Conservation (phyloP, 1,140 invertebrate species). For the Leptinotarsa texana region DNA sequence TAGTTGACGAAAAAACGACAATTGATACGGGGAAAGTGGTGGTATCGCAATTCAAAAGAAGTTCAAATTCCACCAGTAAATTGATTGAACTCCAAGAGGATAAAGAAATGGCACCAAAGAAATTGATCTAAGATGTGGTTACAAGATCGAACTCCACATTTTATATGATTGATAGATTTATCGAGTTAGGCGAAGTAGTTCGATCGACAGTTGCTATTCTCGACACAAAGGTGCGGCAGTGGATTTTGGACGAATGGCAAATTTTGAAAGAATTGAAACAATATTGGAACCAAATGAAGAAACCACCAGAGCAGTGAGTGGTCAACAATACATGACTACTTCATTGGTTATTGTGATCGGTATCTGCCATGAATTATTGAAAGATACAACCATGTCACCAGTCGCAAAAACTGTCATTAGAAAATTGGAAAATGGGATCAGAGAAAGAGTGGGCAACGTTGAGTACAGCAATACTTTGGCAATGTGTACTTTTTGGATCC, state of each 20-base stretch:
- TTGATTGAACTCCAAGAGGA: slow-evolving; percentile 32
- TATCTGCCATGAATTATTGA: slow-evolving; percentile 13
- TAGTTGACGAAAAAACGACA: slow-evolving; percentile 37
- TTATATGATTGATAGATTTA: slow-evolving; percentile 50
- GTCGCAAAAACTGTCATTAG: neutral
- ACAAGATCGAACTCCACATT: slow-evolving; percentile 53
- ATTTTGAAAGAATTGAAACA: slow-evolving; percentile 29
- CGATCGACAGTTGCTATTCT: slow-evolving; percentile 29
- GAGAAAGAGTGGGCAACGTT: slow-evolving; percentile 22
- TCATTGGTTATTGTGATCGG: slow-evolving; percentile 39
- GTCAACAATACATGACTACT: slow-evolving; percentile 41
- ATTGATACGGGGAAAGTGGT: slow-evolving; percentile 28
- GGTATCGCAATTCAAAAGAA: slow-evolving; percentile 45
- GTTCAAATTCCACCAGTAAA: slow-evolving; percentile 37
- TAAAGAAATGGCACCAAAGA: slow-evolving; percentile 19
- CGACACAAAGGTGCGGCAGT: slow-evolving; percentile 16
- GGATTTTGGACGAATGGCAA: slow-evolving; percentile 31
- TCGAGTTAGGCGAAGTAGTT: slow-evolving; percentile 39
- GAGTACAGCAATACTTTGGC: slow-evolving; percentile 35
- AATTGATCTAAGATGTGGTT: slow-evolving; percentile 37
- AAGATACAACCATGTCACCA: neutral
- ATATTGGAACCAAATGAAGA: slow-evolving; percentile 46
- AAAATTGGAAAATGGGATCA: slow-evolving; percentile 29
- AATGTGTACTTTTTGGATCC: slow-evolving; percentile 42
- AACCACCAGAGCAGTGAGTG: slow-evolving; percentile 39